Evolutionary conservation across 2,113 vertebrate genomes (phyloP).

Genomic region (Semicossyphus pulcher): DNA sequence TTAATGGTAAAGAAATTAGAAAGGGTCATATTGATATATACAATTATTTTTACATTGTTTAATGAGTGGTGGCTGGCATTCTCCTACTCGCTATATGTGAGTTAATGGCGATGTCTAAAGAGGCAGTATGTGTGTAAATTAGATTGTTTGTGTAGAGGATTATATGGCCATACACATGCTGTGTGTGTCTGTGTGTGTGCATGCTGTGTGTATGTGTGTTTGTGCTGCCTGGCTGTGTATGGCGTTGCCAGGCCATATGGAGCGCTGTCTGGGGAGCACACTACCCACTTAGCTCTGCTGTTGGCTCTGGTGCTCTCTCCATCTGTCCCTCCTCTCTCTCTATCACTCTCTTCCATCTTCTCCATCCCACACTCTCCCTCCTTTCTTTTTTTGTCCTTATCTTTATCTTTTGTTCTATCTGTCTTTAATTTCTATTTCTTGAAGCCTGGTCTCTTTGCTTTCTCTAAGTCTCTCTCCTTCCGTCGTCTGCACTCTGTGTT

Average conservation of each 20-base stretch:
- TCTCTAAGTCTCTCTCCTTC: not conserved
- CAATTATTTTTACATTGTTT: not conserved
- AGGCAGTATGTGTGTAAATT: constrained; percentile 28
- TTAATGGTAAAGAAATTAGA: too few relatives aligned
- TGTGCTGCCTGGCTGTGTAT: constrained; percentile 68
- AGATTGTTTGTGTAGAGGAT: constrained; percentile 50
- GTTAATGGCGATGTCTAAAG: constrained; percentile 35
- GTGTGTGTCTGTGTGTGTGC: constrained; percentile 35
- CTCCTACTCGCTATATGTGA: too few relatives aligned
- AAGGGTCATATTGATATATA: too few relatives aligned
- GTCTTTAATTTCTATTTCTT: not conserved
- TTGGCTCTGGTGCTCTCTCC: constrained; percentile 79
- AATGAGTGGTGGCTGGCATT: not conserved
- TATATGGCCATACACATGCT: constrained; percentile 23
- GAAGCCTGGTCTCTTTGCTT: not conserved
- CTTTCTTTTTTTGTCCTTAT: constrained; percentile 20
- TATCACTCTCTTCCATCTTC: constrained; percentile 41
- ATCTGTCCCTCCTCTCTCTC: constrained; percentile 73
- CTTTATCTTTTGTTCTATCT: constrained; percentile 27
- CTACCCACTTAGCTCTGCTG: constrained; percentile 83
- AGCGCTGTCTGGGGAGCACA: constrained; percentile 82
- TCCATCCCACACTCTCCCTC: constrained; percentile 24
- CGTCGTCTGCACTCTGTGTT: too few relatives aligned
- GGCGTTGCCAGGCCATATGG: constrained; percentile 83
- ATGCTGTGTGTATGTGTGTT: constrained; percentile 62